Evolutionary conservation across 2,113 vertebrate species (phyloP).

Genomic region (Campylomormyrus tamandua): DNA sequence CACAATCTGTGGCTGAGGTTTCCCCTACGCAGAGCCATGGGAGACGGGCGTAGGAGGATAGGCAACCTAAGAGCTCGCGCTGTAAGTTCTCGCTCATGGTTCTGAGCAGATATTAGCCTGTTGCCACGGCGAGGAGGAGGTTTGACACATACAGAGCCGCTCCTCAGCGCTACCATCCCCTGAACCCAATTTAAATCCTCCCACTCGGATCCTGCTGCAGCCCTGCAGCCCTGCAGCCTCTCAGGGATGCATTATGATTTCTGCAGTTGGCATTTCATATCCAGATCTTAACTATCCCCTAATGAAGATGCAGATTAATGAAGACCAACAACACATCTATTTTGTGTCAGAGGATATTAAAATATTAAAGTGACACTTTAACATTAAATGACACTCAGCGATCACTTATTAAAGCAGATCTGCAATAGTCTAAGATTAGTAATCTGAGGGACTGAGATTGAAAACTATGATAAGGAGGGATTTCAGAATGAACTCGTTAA

Average conservation of each 20-base stretch:
- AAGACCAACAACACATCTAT: not conserved
- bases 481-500: not conserved
- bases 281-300: not conserved
- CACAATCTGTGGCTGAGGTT: not conserved
- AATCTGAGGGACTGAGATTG: not conserved
- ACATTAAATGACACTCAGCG: not conserved
- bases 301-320: not conserved
- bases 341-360: not conserved
- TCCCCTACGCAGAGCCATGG: not conserved
- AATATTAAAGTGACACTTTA: not conserved
- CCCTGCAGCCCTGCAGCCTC: not conserved
- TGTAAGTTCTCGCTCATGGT: not conserved
- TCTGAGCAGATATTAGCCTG: constrained; percentile 12
- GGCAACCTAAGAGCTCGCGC: not conserved
- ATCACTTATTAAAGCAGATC: not conserved
- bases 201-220: not conserved
- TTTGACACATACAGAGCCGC: not conserved
- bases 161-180: not conserved
- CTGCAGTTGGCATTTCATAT: not conserved
- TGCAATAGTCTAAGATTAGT: not conserved
- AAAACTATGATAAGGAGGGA: not conserved
- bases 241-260: not conserved
- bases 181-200: constrained; percentile 1
- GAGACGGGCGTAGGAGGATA: not conserved
- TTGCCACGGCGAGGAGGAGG: not conserved